Base-by-base conservation (phyloP, 2,888 invertebrate genomes). In the Isoperla grammatica region DNA sequence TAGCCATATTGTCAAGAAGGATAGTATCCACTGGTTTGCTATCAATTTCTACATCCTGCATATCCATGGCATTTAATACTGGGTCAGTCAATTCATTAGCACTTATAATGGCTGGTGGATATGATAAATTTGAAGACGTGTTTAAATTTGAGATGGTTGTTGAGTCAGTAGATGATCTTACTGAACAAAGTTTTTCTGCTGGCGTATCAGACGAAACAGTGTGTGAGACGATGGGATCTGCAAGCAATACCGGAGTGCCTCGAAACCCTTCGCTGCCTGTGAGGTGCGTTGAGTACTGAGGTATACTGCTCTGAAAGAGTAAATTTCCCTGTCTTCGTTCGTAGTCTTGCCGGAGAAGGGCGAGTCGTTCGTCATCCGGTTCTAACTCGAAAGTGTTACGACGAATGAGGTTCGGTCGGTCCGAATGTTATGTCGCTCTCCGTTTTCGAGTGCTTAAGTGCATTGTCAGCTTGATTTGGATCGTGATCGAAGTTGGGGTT, bases 251-350 rank as follows among this genome's bases (percentile, higher is more conserved):
- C n/a, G 48, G 59, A 29, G 56, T 17, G 37, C 39, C 59, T 49
- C 60, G 12, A 35, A 58, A 42, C 13, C 60, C 57, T 57, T 74
- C 72, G 20, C 69, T 72, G 39, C 75, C 77, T 9, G 79, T 71
- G 0, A 76, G 71, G 68, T 78, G 79, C 63, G 80, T 81, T 4
- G 84, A 83, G 64, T 81, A 84, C 65, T 82, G 82, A 23, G 81
- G 82, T 59, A 83, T 80, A 40, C 81, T 80, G 64, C 79, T 80
- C 66, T 82, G 80, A 67, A 84, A 84, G 46, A 83, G 75, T 4
- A 83, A 74, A 42, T 77, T 77, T 4, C 82, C 81, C 66, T 81
- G 81, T 17, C 81, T 76, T 35, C 81, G 75, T 69, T 83, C 83
- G 65, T 81, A 79, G 57, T 79, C 80, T 59, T 80, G 75, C 35